Base-by-base conservation (phyloP, 2,888 invertebrate genomes). In the Drosophila melanosoma region DNA sequence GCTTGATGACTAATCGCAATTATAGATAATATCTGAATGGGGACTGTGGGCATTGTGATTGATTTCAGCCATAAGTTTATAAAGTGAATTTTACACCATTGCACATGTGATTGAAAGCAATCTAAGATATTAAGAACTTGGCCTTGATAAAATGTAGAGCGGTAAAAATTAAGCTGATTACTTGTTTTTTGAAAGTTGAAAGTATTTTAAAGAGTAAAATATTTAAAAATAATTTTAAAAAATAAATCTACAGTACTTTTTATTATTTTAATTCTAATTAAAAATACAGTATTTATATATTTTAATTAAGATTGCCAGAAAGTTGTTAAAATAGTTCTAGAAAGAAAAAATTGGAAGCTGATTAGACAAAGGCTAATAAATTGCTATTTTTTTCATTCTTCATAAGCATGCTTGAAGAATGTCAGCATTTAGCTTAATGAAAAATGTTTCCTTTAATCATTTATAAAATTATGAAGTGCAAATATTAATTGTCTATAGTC, bases 21-120 rank as follows among this genome's bases (percentile, higher is more conserved):
- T 53, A 6, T 54, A 48, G 66, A 33, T 54, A 71, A 38, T 38
- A 12, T 52, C 4, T 45, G 7, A 64, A 38, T 12, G 40, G 35
- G 45, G 32, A 26, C 42, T 56, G 26, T 38, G n/a, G 29, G 56
- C 20, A 29, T 26, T 35, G 7, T 17, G 17, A 23, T 26, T 48
- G 45, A 26, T 35, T 23, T 35, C 6, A 11, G 6, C 26, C 0
- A 5, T 12, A n/a, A 17, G 17, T 33, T 17, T 7, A 15, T 59
- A 0, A 7, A 15, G 26, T 35, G 5, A 29, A 15, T n/a, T 56
- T 26, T 12, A 12, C 38, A 8, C 10, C 35, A 17, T 52, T 64
- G 11, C 17, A 36, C 12, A 17, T 36, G 5, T 33, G n/a, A n/a
- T 29, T 36, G 10, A 49, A 26, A 29, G 29, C 12, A 33, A 1